Evolutionary conservation across 2,888 invertebrate genomes (phyloP), one percentile per base, ranked within the genome.

Genomic region (Hirtodrosophila cameraria): DNA sequence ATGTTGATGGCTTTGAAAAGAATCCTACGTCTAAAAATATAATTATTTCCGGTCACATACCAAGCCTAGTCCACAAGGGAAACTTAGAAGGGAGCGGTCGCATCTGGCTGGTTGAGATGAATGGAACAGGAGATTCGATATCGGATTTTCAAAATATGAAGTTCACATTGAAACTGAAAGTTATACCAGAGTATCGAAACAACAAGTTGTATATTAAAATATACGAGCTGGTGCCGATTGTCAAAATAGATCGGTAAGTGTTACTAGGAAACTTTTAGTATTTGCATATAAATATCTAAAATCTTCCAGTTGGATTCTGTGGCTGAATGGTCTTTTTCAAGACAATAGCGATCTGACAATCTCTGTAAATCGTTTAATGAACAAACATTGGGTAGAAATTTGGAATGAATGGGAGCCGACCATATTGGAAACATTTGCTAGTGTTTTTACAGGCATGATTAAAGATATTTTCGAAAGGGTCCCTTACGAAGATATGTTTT

Each of bases 401-500:
- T 79, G 74, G 70, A 79, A 77, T 31, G 77, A 79, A 27, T 52
- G 62, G 46, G 74, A 84, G 33, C 41, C 67, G 2, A 38, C 0
- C 1, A 71, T 73, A 16, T 38, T 68, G 2, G 36, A 52, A 8
- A 35, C 53, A 25, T 84, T 80, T 23, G 20, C 71, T 0, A 55
- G 62, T n/a, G 55, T 74, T 4, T 67, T 81, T 38, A 25, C 33
- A 1, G 15, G 20, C 12, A 30, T 71, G 30, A 33, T 84, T 12
- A 45, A 73, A 15, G 36, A 52, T 2, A 45, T 57, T 2, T 84
- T 80, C 7, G 13, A 58, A 7, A 49, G 15, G 3, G 30, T 67
- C 7, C 33, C 79, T 2, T 79, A 83, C 27, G 84, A 84, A 27
- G 78, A 81, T 4, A 35, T 84, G 62, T 77, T 79, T 49, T 30